Conservation (phyloP, 2,113 vertebrate species). For the Protomyctophum bolini region DNA sequence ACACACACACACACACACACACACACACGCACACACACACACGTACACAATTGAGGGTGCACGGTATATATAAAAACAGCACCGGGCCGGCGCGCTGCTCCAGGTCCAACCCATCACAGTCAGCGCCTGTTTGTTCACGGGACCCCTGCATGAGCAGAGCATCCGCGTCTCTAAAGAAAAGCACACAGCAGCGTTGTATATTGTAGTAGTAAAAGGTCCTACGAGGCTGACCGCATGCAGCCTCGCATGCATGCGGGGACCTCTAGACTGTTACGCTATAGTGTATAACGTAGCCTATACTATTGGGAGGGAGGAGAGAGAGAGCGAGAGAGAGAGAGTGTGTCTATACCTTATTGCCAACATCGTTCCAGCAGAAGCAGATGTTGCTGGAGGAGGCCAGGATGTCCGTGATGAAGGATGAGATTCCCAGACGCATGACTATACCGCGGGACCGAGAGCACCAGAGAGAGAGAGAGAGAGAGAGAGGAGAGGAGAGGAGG, state of each 20-base stretch:
- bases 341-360: constrained; percentile 71
- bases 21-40: background rate
- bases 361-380: constrained; percentile 80
- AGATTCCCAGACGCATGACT: constrained; percentile 76
- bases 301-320: background rate
- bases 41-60: background rate
- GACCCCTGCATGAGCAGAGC: too few species aligned
- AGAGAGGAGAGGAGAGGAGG: background rate
- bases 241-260: too few species aligned
- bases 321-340: constrained; percentile 15
- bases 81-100: too few species aligned
- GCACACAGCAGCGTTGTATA: constrained; percentile 20
- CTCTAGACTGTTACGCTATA: too few species aligned
- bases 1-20: background rate
- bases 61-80: too few species aligned
- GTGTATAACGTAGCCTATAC: too few species aligned
- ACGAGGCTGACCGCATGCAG: background rate
- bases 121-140: too few species aligned
- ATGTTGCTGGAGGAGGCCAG: constrained; percentile 77
- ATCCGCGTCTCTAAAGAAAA: background rate
- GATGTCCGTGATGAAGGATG: constrained; percentile 78
- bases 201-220: too few species aligned
- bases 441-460: constrained; percentile 42
- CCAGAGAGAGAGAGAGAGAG: constrained; percentile 25
- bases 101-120: too few species aligned